Evolutionary conservation across 1,140 invertebrate species (phyloP).

Genomic region (Cylas formicarius): DNA sequence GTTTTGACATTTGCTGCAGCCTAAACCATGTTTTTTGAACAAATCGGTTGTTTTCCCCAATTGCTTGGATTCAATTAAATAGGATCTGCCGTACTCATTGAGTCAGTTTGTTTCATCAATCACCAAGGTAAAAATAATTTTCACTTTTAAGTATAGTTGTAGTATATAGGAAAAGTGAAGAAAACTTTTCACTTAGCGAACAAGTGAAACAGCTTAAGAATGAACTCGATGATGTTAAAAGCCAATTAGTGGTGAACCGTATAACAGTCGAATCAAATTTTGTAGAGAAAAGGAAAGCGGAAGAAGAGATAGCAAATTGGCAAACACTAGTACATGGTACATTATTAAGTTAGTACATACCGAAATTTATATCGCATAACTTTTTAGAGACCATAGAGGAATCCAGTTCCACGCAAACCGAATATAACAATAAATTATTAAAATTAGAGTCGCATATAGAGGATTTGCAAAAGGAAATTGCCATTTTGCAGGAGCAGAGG

Average conservation of each 20-base stretch:
- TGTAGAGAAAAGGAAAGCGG: conserved; percentile 61
- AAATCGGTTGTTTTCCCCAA: too few species aligned
- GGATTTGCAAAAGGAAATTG: conserved; percentile 55
- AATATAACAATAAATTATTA: conserved; percentile 61
- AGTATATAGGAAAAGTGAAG: conserved; percentile 43
- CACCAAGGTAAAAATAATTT: too few species aligned
- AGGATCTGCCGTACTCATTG: too few species aligned
- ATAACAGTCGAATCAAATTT: conserved; percentile 66
- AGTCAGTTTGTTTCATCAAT: too few species aligned
- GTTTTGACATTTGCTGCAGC: too few species aligned
- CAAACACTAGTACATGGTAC: conserved; percentile 78
- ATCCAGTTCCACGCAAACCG: conserved; percentile 56
- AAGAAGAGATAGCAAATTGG: conserved; percentile 79
- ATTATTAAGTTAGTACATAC: neutral
- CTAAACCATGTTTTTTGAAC: too few species aligned
- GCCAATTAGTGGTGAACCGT: conserved; percentile 67
- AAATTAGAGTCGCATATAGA: conserved; percentile 55
- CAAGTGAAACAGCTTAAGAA: conserved; percentile 60
- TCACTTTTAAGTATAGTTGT: too few species aligned
- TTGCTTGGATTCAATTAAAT: too few species aligned
- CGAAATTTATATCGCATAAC: conserved; percentile 3
- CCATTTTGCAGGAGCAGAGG: too few species aligned
- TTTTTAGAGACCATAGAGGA: conserved; percentile 72
- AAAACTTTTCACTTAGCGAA: conserved; percentile 46
- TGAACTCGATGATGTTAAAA: conserved; percentile 78